Evolutionary conservation across 2,888 invertebrate genomes (phyloP).

Genomic region (Iselma pallidipennis): DNA sequence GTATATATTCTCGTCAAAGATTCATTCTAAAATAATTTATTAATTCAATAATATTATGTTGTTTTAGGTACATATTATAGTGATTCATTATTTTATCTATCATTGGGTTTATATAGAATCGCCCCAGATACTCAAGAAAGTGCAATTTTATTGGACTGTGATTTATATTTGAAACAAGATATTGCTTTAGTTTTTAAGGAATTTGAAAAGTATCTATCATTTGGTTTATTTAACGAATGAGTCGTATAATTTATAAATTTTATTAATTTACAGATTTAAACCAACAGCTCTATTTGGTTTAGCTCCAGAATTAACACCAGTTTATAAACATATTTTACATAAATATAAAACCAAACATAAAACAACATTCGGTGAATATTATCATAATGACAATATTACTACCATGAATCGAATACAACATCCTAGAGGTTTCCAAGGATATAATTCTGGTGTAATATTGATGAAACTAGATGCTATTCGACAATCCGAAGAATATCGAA

Average conservation of each 20-base stretch:
- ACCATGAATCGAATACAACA: conserved; percentile 36
- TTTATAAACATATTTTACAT: conserved; percentile 75
- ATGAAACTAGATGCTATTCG: conserved; percentile 70
- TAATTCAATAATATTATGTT: conserved; percentile 31
- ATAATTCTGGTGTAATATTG: conserved; percentile 79
- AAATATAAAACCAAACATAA: conserved; percentile 67
- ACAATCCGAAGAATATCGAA: conserved; percentile 61
- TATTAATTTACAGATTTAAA: conserved; percentile 58
- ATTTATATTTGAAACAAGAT: conserved; percentile 73
- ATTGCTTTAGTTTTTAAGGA: conserved; percentile 67
- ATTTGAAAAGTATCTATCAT: conserved; percentile 56
- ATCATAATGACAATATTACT: conserved; percentile 38
- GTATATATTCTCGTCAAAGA: conserved; percentile 43
- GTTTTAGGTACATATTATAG: conserved; percentile 71
- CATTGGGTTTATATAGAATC: conserved; percentile 71
- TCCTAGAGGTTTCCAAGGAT: conserved; percentile 69
- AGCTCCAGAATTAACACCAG: conserved; percentile 75
- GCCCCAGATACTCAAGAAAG: conserved; percentile 64
- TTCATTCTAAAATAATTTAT: background rate
- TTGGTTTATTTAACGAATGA: too few relatives aligned
- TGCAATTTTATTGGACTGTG: conserved; percentile 76
- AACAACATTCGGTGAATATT: conserved; percentile 58
- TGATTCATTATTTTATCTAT: conserved; percentile 77
- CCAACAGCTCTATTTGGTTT: conserved; percentile 69
- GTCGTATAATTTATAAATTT: background rate